Percentiles rank a stretch among this genome's conserved stretches.
Conservation (phyloP, 2,797 vertebrate species). For the Poecilia gillii region DNA sequence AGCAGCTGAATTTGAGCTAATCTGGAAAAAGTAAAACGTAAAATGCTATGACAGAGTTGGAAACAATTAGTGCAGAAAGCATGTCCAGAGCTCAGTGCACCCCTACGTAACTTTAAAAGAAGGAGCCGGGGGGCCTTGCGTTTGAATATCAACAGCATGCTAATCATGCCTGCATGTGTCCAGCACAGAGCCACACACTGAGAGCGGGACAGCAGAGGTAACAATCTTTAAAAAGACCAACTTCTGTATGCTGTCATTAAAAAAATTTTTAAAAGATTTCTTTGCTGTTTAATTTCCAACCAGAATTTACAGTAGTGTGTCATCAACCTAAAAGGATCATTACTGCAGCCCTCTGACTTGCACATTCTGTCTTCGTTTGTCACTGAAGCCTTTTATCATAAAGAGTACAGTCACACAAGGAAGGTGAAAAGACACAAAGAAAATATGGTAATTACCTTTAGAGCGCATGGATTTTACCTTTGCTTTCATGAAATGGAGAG, state of each 20-base stretch:
- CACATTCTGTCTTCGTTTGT: conserved; percentile 41
- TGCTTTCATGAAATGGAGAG: conserved; percentile 35
- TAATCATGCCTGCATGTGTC: background rate
- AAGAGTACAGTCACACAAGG: conserved; percentile 31
- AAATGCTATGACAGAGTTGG: no score
- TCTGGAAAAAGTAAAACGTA: no score
- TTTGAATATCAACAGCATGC: background rate
- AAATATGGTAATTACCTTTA: conserved; percentile 59
- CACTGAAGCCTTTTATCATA: background rate
- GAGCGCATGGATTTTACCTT: conserved; percentile 51
- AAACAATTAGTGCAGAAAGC: no score
- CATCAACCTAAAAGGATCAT: conserved; percentile 27
- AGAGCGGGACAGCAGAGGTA: background rate
- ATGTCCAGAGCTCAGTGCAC: background rate
- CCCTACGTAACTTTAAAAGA: background rate
- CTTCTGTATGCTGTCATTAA: background rate
- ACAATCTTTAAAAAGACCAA: background rate
- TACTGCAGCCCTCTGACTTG: conserved; percentile 16
- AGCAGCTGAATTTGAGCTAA: background rate
- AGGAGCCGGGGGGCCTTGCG: background rate
- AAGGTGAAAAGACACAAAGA: conserved; percentile 55
- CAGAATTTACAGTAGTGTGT: background rate
- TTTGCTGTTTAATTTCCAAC: background rate
- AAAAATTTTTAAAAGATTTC: background rate
- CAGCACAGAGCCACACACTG: background rate